phyloP scores from a whole-genome alignment of 2,888 invertebrate genomes.

The Diarsia mendica region DNA sequence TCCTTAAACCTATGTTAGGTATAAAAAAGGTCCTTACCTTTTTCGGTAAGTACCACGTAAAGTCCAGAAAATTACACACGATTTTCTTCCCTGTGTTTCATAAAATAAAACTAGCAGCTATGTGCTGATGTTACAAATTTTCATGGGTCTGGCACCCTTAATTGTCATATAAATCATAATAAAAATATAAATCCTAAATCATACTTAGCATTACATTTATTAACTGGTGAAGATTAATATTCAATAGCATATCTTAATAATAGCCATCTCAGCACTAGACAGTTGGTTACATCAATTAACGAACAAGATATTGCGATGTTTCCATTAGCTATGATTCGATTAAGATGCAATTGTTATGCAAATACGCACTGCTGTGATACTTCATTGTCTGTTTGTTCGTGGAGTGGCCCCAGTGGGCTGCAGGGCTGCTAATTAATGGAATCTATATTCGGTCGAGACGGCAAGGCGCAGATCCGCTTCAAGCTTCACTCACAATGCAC shows the following conservation, averaged over 20 bases:
- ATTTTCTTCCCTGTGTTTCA: background rate
- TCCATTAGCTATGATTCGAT: constrained; percentile 70
- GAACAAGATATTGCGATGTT: constrained; percentile 64
- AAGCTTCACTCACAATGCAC: constrained; percentile 61
- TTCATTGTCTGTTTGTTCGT: constrained; percentile 73
- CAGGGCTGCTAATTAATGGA: constrained; percentile 74
- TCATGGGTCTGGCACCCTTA: background rate
- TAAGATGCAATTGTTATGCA: constrained; percentile 74
- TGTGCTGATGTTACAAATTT: background rate
- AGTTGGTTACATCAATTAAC: constrained; percentile 45
- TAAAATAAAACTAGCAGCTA: background rate
- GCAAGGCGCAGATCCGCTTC: constrained; percentile 57
- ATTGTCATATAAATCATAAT: background rate
- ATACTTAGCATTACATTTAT: background rate
- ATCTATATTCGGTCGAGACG: constrained; percentile 71
- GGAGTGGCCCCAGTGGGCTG: constrained; percentile 64
- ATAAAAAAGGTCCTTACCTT: too few species aligned
- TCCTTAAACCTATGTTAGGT: background rate
- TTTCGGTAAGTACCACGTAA: background rate
- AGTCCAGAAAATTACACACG: background rate
- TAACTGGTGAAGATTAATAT: background rate
- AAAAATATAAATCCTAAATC: too few species aligned
- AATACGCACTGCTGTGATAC: constrained; percentile 71
- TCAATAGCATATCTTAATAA: background rate
- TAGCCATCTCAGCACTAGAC: constrained; percentile 12